A percentile compares a stretch with the other conserved stretches of the same genome.
Evolutionary conservation across 2,113 vertebrate species (phyloP).

Genomic region (Tricholaema leucomelas): DNA sequence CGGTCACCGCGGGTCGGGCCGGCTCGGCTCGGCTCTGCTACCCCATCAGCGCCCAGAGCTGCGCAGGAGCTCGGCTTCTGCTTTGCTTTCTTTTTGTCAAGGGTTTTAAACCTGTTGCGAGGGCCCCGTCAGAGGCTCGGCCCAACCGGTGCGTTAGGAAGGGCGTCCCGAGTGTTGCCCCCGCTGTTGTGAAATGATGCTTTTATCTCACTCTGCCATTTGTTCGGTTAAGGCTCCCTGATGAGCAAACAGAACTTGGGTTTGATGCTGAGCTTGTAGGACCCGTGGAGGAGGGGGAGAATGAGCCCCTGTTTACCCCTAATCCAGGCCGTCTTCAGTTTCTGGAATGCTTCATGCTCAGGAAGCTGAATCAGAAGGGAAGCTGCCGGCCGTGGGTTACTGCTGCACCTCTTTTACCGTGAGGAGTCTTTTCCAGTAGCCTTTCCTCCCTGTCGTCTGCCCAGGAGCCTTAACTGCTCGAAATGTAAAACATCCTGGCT

Average conservation of each 20-base stretch:
- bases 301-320: not conserved
- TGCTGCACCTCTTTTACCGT: not conserved
- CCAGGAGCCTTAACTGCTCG: not conserved
- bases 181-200: accelerated
- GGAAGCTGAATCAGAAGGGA: not conserved
- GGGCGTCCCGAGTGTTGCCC: not conserved
- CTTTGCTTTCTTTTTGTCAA: not conserved
- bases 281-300: not conserved
- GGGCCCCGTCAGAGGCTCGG: not conserved
- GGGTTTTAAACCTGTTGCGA: not conserved
- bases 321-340: accelerated
- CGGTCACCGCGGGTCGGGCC: not conserved
- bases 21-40: not conserved
- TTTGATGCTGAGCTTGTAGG: not conserved
- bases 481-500: not conserved
- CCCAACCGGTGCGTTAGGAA: accelerated
- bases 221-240: not conserved
- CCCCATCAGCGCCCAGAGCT: not conserved
- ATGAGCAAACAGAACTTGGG: not conserved
- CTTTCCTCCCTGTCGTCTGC: accelerated
- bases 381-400: not conserved
- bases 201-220: not conserved
- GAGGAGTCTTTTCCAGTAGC: not conserved
- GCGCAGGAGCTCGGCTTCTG: not conserved
- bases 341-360: not conserved